Evolutionary conservation across 2,888 invertebrate species (phyloP).

Genomic region (Stenchaetothrips biformis): DNA sequence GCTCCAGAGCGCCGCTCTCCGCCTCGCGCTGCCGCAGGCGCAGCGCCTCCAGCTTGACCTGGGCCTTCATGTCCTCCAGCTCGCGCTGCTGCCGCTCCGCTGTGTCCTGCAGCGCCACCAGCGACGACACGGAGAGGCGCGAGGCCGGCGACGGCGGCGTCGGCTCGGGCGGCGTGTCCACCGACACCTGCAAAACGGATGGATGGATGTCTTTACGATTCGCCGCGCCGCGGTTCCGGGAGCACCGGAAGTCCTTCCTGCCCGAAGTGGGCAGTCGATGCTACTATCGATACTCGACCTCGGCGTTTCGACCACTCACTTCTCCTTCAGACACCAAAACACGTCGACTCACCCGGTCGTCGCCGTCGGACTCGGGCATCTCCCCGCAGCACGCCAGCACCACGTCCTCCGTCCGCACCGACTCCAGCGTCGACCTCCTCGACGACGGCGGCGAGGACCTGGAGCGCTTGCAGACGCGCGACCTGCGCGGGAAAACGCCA

Average conservation of each 20-base stretch:
- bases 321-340: background rate
- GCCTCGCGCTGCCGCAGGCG: slow-evolving; percentile 64
- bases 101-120: slow-evolving; percentile 45
- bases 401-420: slow-evolving; percentile 56
- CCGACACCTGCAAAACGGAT: background rate
- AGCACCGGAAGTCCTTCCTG: too few relatives aligned
- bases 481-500: background rate
- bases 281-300: background rate
- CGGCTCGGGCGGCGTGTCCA: slow-evolving; percentile 4
- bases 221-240: background rate
- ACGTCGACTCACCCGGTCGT: background rate
- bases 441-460: slow-evolving; percentile 58
- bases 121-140: background rate
- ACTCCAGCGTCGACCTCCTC: slow-evolving; percentile 57
- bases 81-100: slow-evolving; percentile 62
- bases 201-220: background rate
- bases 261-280: background rate
- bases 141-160: background rate
- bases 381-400: slow-evolving; percentile 45
- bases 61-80: slow-evolving; percentile 65
- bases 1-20: slow-evolving; percentile 66
- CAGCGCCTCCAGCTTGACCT: slow-evolving; percentile 67
- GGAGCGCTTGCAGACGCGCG: slow-evolving; percentile 52
- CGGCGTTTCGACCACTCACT: background rate
- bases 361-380: slow-evolving; percentile 38